Conservation (phyloP, 2,888 invertebrate genomes). For the Phortica okadai region DNA sequence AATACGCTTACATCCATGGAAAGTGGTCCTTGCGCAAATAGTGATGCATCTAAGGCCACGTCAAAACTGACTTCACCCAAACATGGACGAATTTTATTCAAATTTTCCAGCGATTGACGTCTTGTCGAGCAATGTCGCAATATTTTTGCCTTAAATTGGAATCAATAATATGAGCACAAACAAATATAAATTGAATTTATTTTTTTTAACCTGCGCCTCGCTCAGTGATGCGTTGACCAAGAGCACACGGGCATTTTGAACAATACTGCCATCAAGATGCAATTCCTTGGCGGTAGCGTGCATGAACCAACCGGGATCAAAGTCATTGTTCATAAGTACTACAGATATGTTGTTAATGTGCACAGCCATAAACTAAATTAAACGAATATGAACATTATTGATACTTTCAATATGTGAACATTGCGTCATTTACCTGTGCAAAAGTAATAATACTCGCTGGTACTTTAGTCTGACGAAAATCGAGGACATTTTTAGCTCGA, state of each 20-base stretch:
- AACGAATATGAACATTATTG: background rate
- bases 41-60: constrained; percentile 85
- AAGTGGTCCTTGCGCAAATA: constrained; percentile 89
- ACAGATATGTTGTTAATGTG: constrained; percentile 86
- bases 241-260: constrained; percentile 83
- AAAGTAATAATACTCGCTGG: constrained; percentile 88
- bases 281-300: constrained; percentile 84
- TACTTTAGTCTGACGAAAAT: constrained; percentile 86
- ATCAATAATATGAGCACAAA: constrained; percentile 9
- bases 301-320: constrained; percentile 83
- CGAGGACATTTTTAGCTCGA: constrained; percentile 77
- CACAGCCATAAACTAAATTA: constrained; percentile 87
- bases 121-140: constrained; percentile 73
- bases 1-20: constrained; percentile 83
- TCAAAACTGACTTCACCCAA: constrained; percentile 86
- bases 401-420: background rate
- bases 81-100: constrained; percentile 80
- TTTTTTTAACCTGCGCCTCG: constrained; percentile 79
- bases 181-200: background rate
- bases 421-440: constrained; percentile 82
- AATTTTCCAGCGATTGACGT: constrained; percentile 73
- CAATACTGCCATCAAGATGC: constrained; percentile 82
- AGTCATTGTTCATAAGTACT: constrained; percentile 80
- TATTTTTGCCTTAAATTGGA: constrained; percentile 66
- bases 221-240: constrained; percentile 85